These are phyloP conservation scores for Chaetophractus vellerosus DNA, from an alignment of 2,797 vertebrate species.

Conservation along the genomic window DNA sequence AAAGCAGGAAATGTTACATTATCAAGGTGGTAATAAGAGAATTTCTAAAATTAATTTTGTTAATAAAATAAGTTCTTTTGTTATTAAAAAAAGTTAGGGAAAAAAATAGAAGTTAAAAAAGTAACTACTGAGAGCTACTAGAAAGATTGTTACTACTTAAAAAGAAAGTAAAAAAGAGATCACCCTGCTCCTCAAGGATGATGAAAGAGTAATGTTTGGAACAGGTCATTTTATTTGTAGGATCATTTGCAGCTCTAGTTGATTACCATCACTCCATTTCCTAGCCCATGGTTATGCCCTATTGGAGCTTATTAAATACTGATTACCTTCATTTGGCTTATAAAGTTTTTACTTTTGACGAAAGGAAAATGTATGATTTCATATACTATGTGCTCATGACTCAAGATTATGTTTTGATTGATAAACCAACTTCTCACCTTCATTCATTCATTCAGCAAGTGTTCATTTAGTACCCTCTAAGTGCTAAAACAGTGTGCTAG, in stretches of 20 bases:
- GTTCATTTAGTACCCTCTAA: background rate
- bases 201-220: background rate
- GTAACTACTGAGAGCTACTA: background rate
- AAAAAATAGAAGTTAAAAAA: conserved; percentile 4
- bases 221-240: background rate
- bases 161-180: background rate
- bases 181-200: background rate
- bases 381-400: background rate
- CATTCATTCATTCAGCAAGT: background rate
- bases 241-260: background rate
- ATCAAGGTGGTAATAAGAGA: too few species aligned
- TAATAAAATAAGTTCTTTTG: too few species aligned
- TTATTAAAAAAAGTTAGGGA: background rate
- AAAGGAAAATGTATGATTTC: conserved; percentile 12
- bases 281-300: background rate
- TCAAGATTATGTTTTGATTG: background rate
- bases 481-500: background rate
- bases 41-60: too few species aligned
- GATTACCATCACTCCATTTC: background rate
- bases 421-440: background rate
- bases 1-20: background rate
- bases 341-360: conserved; percentile 1
- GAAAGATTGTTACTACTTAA: conserved; percentile 1
- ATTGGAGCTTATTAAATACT: background rate
- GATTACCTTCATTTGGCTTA: background rate